A percentile compares a stretch with the other conserved stretches of the same genome.
Evolutionary conservation across 2,888 invertebrate species (phyloP).

Genomic region (Epiblema foenella): DNA sequence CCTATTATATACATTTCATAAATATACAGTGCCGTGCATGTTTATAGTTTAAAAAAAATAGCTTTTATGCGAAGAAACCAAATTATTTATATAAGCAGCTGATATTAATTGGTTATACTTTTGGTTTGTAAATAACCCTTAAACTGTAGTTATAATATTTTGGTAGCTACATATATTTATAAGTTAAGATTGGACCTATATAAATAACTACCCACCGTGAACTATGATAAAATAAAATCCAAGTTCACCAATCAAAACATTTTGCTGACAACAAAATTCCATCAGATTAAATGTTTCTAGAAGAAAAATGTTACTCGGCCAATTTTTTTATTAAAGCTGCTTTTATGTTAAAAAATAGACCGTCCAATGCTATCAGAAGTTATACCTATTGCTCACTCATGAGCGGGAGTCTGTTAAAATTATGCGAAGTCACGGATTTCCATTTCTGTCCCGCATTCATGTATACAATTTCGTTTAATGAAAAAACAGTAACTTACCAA

Average conservation of each 20-base stretch:
- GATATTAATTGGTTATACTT: no score
- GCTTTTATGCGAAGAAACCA: no score
- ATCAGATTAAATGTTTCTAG: neutral
- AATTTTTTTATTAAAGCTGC: neutral
- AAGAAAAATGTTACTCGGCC: neutral
- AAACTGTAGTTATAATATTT: no score
- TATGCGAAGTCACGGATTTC: slow-evolving; percentile 32
- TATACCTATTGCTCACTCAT: slow-evolving; percentile 6
- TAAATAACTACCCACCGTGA: neutral
- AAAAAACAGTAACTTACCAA: slow-evolving; percentile 22
- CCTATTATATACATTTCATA: no score
- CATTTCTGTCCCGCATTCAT: slow-evolving; percentile 26
- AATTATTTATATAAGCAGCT: no score
- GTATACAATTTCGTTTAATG: slow-evolving; percentile 29
- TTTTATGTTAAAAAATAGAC: neutral
- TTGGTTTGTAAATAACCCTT: no score
- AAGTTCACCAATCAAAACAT: neutral
- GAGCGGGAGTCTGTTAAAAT: slow-evolving; percentile 16
- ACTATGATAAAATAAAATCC: neutral
- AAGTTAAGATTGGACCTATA: no score
- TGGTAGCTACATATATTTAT: no score
- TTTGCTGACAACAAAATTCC: neutral
- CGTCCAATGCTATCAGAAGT: neutral
- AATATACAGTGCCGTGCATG: no score
- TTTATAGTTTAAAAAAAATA: no score